phyloP scores from a whole-genome alignment of 2,888 invertebrate species.

The Choreutis nemorana region DNA sequence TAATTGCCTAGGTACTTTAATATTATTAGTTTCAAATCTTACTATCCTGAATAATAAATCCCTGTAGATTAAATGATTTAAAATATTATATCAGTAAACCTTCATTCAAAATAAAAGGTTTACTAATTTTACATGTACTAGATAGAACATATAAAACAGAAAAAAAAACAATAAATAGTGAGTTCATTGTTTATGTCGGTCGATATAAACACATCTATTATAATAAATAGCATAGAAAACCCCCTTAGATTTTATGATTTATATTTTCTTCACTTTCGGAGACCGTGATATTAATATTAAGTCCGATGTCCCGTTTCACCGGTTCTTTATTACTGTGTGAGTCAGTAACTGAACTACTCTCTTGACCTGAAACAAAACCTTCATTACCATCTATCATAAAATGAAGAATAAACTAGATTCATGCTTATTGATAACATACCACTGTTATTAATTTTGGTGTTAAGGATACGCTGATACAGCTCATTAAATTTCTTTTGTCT shows the following conservation, averaged over 20 bases:
- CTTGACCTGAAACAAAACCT: constrained; percentile 22
- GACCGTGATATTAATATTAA: constrained; percentile 38
- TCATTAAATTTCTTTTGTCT: constrained; percentile 55
- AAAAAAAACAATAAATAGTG: no score
- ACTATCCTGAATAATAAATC: no score
- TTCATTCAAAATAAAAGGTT: no score
- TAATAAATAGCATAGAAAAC: not conserved
- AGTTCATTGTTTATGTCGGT: not conserved
- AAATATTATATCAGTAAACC: no score
- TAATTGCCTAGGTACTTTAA: no score
- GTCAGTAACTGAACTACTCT: constrained; percentile 12
- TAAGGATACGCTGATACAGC: constrained; percentile 48
- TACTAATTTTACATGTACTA: no score
- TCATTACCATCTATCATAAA: constrained; percentile 1
- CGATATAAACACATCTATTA: not conserved
- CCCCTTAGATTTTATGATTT: not conserved
- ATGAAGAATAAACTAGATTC: not conserved
- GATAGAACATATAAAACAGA: no score
- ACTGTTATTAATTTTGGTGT: constrained; percentile 37
- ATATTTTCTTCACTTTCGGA: constrained; percentile 20
- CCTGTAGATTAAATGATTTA: no score
- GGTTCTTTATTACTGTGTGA: constrained; percentile 7
- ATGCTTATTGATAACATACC: constrained; percentile 3
- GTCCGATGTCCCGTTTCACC: constrained; percentile 34
- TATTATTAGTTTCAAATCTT: no score